phyloP scores from a whole-genome alignment of 2,888 invertebrate species.

The Galeruca laticollis region DNA sequence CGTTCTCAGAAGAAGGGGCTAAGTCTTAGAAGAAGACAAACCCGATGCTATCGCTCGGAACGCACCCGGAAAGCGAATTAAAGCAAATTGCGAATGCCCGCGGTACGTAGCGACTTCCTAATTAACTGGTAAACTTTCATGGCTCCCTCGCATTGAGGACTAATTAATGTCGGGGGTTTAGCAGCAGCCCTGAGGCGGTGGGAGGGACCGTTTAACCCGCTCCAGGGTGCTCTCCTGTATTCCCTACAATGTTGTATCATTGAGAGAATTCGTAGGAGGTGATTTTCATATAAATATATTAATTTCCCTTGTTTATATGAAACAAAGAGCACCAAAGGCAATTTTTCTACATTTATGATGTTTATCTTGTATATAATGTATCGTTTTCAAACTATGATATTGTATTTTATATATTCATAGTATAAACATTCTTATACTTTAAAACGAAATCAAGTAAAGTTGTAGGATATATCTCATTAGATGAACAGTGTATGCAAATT shows the following conservation, averaged over 20 bases:
- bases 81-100: constrained; percentile 61
- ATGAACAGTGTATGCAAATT: too few relatives aligned
- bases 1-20: constrained; percentile 20
- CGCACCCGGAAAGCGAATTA: constrained; percentile 52
- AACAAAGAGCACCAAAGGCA: too few relatives aligned
- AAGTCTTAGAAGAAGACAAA: constrained; percentile 22
- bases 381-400: too few relatives aligned
- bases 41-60: constrained; percentile 31
- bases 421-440: too few relatives aligned
- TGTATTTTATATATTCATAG: too few relatives aligned
- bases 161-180: constrained; percentile 65
- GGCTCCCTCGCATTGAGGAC: constrained; percentile 66
- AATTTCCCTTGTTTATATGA: too few relatives aligned
- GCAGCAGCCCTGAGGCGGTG: constrained; percentile 32
- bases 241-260: constrained; percentile 9
- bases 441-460: too few relatives aligned
- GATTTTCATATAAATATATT: neutral
- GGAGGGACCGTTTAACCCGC: constrained; percentile 55
- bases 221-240: constrained; percentile 45
- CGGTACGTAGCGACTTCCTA: constrained; percentile 64
- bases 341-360: too few relatives aligned
- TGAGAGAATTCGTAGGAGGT: neutral
- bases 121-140: constrained; percentile 69
- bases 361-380: too few relatives aligned
- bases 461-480: too few relatives aligned